Conservation (phyloP, 2,888 invertebrate species). For the Philereme vetulata region DNA sequence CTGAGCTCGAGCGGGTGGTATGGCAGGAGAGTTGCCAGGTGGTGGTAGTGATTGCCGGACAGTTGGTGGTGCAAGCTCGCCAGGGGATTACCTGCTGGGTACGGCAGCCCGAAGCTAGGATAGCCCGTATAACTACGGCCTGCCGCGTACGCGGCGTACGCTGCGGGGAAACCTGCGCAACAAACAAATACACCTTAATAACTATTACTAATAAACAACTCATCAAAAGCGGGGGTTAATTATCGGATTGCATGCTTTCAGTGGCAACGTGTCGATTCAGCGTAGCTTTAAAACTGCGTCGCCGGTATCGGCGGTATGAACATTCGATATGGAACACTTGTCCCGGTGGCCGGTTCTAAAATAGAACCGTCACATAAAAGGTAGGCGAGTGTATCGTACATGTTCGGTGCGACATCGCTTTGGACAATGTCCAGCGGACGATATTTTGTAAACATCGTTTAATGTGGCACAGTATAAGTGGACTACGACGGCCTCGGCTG, state of each 20-base stretch:
- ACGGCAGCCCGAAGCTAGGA: conserved; percentile 98
- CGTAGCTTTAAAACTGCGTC: conserved; percentile 47
- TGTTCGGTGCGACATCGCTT: conserved; percentile 67
- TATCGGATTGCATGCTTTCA: conserved; percentile 63
- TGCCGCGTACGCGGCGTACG: conserved; percentile 98
- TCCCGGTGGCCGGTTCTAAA: conserved; percentile 69
- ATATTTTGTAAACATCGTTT: conserved; percentile 75
- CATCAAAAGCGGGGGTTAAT: conserved; percentile 57
- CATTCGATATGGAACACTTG: conserved; percentile 60
- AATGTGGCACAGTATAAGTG: conserved; percentile 67
- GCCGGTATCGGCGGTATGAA: conserved; percentile 53
- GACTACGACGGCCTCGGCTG: conserved; percentile 58
- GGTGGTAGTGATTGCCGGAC: conserved; percentile 85
- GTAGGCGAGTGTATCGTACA: conserved; percentile 64
- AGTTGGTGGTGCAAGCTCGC: conserved; percentile 90
- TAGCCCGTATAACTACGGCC: conserved; percentile 98
- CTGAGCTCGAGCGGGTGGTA: conserved; percentile 87
- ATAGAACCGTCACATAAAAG: conserved; percentile 74
- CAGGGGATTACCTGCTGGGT: conserved; percentile 97
- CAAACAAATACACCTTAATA: conserved; percentile 63
- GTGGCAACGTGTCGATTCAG: conserved; percentile 46
- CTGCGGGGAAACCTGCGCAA: conserved; percentile 95
- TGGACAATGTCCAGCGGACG: conserved; percentile 76
- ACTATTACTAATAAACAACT: conserved; percentile 36
- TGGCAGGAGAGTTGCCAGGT: conserved; percentile 85